These are phyloP conservation scores for Vombatus ursinus DNA, from an alignment of 2,113 vertebrate species.

Conservation along the genomic window DNA sequence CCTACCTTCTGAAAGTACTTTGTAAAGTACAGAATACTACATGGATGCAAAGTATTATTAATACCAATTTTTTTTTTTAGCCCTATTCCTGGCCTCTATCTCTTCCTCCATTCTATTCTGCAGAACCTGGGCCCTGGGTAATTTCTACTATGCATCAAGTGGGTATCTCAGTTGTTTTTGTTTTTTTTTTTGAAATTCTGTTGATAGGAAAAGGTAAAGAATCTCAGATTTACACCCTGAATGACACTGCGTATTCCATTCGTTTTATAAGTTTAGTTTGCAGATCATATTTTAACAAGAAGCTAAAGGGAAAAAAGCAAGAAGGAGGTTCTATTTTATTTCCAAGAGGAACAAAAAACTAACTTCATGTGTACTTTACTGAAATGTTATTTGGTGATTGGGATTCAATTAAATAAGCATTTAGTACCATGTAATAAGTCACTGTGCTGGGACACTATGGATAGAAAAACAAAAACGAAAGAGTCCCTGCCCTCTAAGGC, in stretches of 20 bases:
- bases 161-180: neutral
- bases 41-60: neutral
- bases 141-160: neutral
- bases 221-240: constrained; percentile 16
- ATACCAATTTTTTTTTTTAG: neutral
- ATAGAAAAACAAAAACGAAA: neutral
- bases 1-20: neutral
- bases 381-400: constrained; percentile 20
- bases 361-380: constrained; percentile 8
- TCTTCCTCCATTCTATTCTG: neutral
- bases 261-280: neutral
- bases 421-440: neutral
- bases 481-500: neutral
- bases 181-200: no score
- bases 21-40: neutral
- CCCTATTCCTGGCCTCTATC: neutral
- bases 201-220: neutral
- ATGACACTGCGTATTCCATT: neutral
- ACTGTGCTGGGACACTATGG: neutral
- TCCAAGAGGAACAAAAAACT: neutral
- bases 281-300: constrained; percentile 44
- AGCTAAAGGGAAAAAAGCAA: constrained; percentile 58
- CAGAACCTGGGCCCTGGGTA: neutral
- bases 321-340: neutral
- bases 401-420: neutral